Conservation (phyloP, 2,113 vertebrate genomes). For the Cyanistes caeruleus region DNA sequence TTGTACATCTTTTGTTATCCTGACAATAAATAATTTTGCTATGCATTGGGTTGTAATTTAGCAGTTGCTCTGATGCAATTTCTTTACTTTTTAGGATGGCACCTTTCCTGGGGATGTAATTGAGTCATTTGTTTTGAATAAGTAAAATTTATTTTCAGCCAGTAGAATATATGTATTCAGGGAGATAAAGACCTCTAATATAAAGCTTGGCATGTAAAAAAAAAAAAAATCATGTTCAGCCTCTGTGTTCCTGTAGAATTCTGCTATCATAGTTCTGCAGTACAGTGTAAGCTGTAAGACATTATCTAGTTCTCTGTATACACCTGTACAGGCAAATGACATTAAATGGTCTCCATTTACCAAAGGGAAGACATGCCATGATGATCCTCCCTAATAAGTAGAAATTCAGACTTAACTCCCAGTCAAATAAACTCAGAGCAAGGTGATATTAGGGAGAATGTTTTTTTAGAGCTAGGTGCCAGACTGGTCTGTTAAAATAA, state of each 20-base stretch:
- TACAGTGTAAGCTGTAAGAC: background rate
- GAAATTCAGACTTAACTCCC: background rate
- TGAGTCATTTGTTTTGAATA: background rate
- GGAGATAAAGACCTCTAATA: background rate
- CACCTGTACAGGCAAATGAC: background rate
- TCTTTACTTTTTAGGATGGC: background rate
- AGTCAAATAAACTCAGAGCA: background rate
- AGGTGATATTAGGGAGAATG: background rate
- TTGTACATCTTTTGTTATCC: background rate
- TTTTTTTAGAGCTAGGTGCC: background rate
- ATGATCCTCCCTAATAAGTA: background rate
- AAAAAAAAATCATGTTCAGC: background rate
- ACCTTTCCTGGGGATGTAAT: background rate
- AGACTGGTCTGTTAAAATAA: background rate
- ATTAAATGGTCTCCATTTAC: background rate
- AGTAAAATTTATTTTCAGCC: background rate
- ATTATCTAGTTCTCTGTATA: background rate
- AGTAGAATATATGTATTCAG: background rate
- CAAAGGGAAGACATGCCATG: background rate
- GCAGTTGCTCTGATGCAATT: background rate
- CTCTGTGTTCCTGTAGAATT: background rate
- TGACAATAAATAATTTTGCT: background rate
- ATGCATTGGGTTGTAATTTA: background rate
- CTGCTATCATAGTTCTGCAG: background rate
- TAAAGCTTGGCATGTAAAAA: background rate